Percentiles rank a stretch among this genome's conserved stretches.
phyloP scores from a whole-genome alignment of 2,113 vertebrate genomes.

The Muntiacus reevesi region DNA sequence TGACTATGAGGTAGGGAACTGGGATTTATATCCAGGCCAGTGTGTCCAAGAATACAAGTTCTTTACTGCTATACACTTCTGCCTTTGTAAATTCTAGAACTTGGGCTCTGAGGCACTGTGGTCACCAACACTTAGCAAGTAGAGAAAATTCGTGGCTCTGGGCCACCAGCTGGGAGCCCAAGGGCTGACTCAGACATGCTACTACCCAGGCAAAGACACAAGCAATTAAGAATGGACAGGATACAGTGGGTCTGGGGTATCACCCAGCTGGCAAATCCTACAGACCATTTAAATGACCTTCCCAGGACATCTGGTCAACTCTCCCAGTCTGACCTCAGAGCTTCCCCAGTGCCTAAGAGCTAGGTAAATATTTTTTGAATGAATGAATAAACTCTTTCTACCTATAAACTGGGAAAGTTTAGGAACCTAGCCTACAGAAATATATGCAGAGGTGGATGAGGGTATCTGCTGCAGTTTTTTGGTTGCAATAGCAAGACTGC shows the following conservation, averaged over 20 bases:
- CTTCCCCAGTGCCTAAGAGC: background rate
- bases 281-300: conserved; percentile 13
- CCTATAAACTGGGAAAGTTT: background rate
- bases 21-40: background rate
- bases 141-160: background rate
- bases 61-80: background rate
- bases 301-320: background rate
- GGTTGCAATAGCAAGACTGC: background rate
- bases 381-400: background rate
- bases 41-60: background rate
- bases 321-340: conserved; percentile 8
- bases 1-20: background rate
- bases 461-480: background rate
- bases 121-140: background rate
- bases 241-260: background rate
- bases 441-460: background rate
- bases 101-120: background rate
- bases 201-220: background rate
- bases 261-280: background rate
- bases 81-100: conserved; percentile 9
- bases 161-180: background rate
- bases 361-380: conserved; percentile 22
- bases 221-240: background rate
- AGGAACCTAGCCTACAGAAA: background rate
- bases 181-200: background rate